Conservation (phyloP, 2,888 invertebrate genomes). For the Tipula unca region DNA sequence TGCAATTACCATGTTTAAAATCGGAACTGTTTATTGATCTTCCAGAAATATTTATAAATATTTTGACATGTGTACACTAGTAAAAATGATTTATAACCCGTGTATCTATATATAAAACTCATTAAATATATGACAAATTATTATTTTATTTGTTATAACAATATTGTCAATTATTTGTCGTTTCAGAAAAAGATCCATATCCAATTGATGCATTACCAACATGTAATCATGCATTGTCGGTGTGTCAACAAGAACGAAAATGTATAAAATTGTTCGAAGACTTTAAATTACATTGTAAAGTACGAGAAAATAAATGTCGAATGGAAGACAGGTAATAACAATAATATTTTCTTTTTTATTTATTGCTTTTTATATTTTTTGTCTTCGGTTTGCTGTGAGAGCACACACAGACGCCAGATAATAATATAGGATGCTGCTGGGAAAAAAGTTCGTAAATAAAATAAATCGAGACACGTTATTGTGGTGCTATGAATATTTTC, state of each 20-base stretch:
- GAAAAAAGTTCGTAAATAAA: not conserved
- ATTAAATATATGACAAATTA: no score
- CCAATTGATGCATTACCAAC: conserved; percentile 82
- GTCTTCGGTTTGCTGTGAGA: not conserved
- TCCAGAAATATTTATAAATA: no score
- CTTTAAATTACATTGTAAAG: conserved; percentile 81
- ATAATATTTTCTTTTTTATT: not conserved
- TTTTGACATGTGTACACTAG: no score
- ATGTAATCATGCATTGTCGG: conserved; percentile 79
- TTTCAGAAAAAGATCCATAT: conserved; percentile 72
- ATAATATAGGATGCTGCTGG: not conserved
- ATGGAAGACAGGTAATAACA: conserved; percentile 72
- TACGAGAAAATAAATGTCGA: conserved; percentile 75
- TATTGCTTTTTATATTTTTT: not conserved
- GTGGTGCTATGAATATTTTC: not conserved
- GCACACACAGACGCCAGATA: not conserved
- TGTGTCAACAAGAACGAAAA: conserved; percentile 72
- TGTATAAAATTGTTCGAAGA: conserved; percentile 76
- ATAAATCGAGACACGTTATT: no score
- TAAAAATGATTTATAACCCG: no score
- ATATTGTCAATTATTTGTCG: conserved; percentile 21
- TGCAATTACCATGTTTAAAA: no score
- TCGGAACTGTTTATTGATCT: no score
- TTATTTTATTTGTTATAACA: no score
- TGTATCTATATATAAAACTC: no score